Evolutionary conservation across 2,797 vertebrate species (phyloP), one percentile per base, ranked within the genome.

Genomic region (Sparidentex hasta): DNA sequence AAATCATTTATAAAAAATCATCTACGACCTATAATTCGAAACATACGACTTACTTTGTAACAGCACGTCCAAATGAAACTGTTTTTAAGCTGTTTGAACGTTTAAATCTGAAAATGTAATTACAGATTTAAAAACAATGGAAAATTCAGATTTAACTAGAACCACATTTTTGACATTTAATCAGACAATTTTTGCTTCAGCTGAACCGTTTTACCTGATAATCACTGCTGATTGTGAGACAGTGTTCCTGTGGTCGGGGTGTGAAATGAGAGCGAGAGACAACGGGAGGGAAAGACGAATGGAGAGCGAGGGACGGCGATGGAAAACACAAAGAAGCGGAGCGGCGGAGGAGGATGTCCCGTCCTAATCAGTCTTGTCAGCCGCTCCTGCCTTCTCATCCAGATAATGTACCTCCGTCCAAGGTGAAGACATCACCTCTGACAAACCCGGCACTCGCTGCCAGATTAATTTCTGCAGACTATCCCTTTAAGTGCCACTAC

Each of bases 361-460:
- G 27, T 67, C 63, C 7, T 78, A 17, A 85, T 87, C 85, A 66
- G 68, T 76, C 74, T 55, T 68, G 71, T 75, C 64, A 21, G 75
- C 38, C 38, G 5, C 78, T 51, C 1, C 58, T 50, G 78, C 63
- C 55, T 81, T 83, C 71, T 91, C 88, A 91, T 91, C 74, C 85
- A 68, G 83, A 85, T 87, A 90, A 87, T 91, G 88, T 71, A 81
- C 29, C 80, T 83, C 68, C 29, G 17, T 21, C 68, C 88, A 91
- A 91, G 85, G 87, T 85, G 87, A 91, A 82, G 87, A 86, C 83
- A 65, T 84, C 74, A 84, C 85, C 88, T 76, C 82, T 80, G 78
- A 61, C 23, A 17, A 67, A 43, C 18, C 27, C 61, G 1, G 20
- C 79, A 16, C 83, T 81, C 56, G 21, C 75, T 76, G 81, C 82